Base-by-base conservation (phyloP, 2,113 vertebrate genomes). In the Desmodus rotundus region DNA sequence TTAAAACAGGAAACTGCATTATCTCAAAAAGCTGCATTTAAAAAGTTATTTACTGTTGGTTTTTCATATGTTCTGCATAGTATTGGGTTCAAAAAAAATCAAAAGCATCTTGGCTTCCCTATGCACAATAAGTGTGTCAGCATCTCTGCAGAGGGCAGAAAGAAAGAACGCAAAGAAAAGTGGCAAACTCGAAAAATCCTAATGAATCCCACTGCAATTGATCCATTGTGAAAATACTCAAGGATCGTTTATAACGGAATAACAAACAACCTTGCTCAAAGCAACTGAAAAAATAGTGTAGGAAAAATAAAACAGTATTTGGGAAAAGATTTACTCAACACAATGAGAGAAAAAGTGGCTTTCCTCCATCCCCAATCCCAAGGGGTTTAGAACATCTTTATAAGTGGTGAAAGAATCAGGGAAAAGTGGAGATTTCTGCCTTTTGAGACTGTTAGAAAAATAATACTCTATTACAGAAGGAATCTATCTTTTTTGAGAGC, bases 371-470 rank as follows among this genome's bases (percentile, higher is more conserved):
- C 5, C 1, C 26, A 81, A 43, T 13, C 47, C 24, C 47, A 36
- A 74, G 86, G 28, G 7, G 33, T 88, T 86, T 84, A 87, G 24
- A 83, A 63, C 67, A 63, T 89, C 45, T 91, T 93, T 68, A 31
- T 80, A 87, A 89, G 43, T 78, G 22, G 5, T 38, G 89, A 93
- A 87, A 85, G 78, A 88, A 87, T 61, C n/a, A 76, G 16, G 54
- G 38, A 19, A 92, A 92, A 56, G 31, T 26, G 19, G 16, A 80
- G 36, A 58, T 8, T 74, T 41, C 33, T 86, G 31, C 3, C 33
- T 87, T 95, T 92, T 65, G 61, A 92, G 13, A 90, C 74, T 76
- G 36, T 63, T 78, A 56, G 36, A 78, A 83, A 96, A 96, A 74
- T 50, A 95, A 63, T 72, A 87, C 16, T 70, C 17, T 28, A 72